Base-by-base conservation (phyloP, 2,888 invertebrate species). In the Acanthacorydalis orientalis region DNA sequence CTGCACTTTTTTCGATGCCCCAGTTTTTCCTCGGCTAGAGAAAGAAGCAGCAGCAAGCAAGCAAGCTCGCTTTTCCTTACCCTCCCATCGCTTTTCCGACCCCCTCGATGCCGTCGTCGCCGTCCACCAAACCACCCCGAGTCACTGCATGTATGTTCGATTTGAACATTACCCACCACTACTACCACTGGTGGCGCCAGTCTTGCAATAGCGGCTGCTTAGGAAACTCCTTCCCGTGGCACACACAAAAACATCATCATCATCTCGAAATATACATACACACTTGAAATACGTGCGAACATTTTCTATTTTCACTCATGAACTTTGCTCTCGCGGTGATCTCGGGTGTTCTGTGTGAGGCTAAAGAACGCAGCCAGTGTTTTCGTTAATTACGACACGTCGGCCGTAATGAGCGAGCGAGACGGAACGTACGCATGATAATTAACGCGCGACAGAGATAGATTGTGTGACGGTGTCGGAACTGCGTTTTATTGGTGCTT, bases 1-100 rank as follows among this genome's bases (percentile, higher is more conserved):
- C 35, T 46, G 46, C 46, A 46, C 34, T 46, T 46, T 46, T 46
- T 44, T 39, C 31, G 23, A 16, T 46, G 46, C 46, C 46, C 46
- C 46, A 46, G 46, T 46, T 46, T 46, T 39, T 39, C 46, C 46
- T 39, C 23, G 23, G 23, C 23, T 23, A 23, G 23, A 23, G 23
- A 23, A 23, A 23, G 23, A 23, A 23, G 23, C 23, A 23, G 23
- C 23, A 23, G 23, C 23, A 23, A 23, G 23, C 23, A 23, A 23
- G 23, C 23, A 23, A 23, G 23, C 46, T 39, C 38, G 46, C 39
- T 46, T 46, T 39, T 39, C 46, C 46, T 39, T 14, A 37, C 37
- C 37, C 37, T 14, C 37, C 10, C 37, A 14, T 12, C 37, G 12
- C 37, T n/a, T 14, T n/a, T 14, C 12, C 37, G 14, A n/a, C 37